Evolutionary conservation across 2,888 invertebrate genomes (phyloP), one percentile per base, ranked within the genome.

Genomic region (Drosophila crucigera): DNA sequence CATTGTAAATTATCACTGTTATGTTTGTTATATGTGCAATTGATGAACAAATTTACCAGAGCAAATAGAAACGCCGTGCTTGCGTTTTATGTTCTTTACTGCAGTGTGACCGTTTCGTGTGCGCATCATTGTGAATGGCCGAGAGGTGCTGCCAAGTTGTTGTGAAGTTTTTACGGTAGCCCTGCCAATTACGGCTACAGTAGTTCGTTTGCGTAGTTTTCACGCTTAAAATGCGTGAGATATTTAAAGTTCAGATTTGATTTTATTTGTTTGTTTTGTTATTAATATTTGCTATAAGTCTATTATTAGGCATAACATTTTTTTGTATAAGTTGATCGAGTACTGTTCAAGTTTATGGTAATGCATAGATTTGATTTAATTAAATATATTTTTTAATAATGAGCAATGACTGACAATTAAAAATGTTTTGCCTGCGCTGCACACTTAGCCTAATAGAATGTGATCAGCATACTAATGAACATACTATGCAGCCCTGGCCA

Each of bases 1-100:
- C 90, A 84, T 84, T 68, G 61, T 84, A 19, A 73, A 58, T 75
- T 68, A 56, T 61, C 79, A 79, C 79, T 74, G 33, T 60, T 47
- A 31, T 62, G 61, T 66, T 60, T 56, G 43, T 31, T 54, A 25
- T 25, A 47, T 47, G 52, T 67, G 39, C 30, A 73, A 67, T 43
- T 62, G n/a, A 50, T 59, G 62, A 71, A 62, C 53, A 67, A 77
- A 80, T 49, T 74, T 79, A 79, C 79, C 79, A 77, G 73, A 73
- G 78, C 61, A 64, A 47, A 71, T 43, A 52, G 49, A 63, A 79
- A 79, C 79, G 79, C 82, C 66, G 73, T 79, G 78, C 73, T 49
- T 73, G 69, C 64, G 78, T 82, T 81, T 66, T 77, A 60, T 55
- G 39, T 65, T 59, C 60, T 68, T 56, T 56, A 33, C 16, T 58